These are phyloP conservation scores for Onychomys torridus DNA, from an alignment of 2,797 vertebrate genomes.

Conservation along the genomic window DNA sequence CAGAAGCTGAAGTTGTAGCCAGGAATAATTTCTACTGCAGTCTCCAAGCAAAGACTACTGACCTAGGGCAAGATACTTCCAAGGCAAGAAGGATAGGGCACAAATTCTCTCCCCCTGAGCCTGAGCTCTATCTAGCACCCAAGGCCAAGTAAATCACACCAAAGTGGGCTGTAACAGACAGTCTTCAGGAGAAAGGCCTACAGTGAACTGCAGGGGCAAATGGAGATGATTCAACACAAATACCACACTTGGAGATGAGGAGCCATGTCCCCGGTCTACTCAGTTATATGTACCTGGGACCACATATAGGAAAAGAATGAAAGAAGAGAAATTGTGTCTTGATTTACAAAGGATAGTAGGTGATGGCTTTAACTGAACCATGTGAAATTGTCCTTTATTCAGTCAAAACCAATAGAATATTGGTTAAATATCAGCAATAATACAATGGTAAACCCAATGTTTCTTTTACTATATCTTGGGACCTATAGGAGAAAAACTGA, in stretches of 20 bases:
- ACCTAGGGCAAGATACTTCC: background rate
- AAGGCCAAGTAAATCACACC: too few species aligned
- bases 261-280: background rate
- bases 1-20: background rate
- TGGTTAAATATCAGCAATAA: background rate
- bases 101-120: background rate
- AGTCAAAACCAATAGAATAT: background rate
- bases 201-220: background rate
- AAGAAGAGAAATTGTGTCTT: background rate
- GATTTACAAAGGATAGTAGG: background rate
- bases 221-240: background rate
- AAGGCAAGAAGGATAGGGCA: background rate
- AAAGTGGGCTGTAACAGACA: background rate
- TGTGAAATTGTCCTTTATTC: background rate
- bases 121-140: background rate
- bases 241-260: background rate
- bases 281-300: background rate
- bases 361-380: background rate
- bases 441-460: background rate
- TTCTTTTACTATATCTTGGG: background rate
- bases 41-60: background rate
- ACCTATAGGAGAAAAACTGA: background rate
- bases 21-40: background rate
- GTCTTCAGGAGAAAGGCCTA: background rate
- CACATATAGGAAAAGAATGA: background rate